Evolutionary conservation across 2,797 vertebrate genomes (phyloP).

Genomic region (Zenarchopterus dispar): DNA sequence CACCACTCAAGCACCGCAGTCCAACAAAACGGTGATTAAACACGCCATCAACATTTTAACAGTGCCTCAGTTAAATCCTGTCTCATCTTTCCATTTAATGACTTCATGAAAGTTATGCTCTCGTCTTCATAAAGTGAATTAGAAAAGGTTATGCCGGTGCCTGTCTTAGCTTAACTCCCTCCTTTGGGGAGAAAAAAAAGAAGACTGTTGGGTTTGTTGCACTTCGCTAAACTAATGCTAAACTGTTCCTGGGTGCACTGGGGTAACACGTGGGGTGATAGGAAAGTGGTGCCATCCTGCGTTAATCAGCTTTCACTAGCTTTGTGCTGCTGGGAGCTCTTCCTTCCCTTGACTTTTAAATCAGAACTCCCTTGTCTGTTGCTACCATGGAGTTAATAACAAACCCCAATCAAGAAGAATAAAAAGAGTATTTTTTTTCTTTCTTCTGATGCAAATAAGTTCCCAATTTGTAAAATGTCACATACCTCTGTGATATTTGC

Average conservation of each 20-base stretch:
- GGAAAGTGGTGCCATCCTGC: conserved; percentile 43
- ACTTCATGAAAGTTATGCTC: conserved; percentile 30
- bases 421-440: conserved; percentile 29
- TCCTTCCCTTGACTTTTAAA: conserved; percentile 38
- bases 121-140: conserved; percentile 29
- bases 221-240: conserved; percentile 68
- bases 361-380: conserved; percentile 40
- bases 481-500: conserved; percentile 1
- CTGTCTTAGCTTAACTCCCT: conserved; percentile 41
- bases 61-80: conserved; percentile 41
- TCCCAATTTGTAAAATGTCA: conserved; percentile 21
- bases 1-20: conserved; percentile 27
- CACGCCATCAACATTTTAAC: conserved; percentile 55
- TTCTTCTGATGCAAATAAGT: not conserved
- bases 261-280: conserved; percentile 53
- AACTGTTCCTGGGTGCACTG: conserved; percentile 45
- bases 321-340: conserved; percentile 34
- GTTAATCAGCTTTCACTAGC: conserved; percentile 70
- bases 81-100: conserved; percentile 28
- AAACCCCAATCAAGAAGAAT: conserved; percentile 14
- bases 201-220: conserved; percentile 54
- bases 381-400: conserved; percentile 13
- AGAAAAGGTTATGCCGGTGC: conserved; percentile 43
- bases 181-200: conserved; percentile 49
- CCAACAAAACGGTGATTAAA: conserved; percentile 31